Evolutionary conservation across 1,140 invertebrate genomes (phyloP).

Genomic region (Drosophila tristis): DNA sequence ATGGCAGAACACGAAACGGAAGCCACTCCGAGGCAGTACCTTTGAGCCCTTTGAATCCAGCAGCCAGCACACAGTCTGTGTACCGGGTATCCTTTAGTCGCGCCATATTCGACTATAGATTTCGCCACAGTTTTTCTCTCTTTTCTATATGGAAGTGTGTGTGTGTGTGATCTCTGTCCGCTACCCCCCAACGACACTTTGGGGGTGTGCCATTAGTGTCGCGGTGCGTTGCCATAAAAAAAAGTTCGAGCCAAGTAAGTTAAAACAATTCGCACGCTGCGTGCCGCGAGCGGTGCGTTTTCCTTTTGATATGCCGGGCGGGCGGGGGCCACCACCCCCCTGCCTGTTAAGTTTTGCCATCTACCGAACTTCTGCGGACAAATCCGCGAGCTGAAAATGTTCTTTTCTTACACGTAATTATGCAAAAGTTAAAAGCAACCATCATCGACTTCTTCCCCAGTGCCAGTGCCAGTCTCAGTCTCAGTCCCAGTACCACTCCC

Average conservation of each 20-base stretch:
- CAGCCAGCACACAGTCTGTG: no score
- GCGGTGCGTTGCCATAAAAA: constrained; percentile 52
- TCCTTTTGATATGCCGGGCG: constrained; percentile 15
- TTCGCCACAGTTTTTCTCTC: no score
- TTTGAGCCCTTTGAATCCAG: no score
- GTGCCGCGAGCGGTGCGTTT: constrained; percentile 28
- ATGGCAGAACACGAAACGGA: no score
- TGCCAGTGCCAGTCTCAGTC: background rate
- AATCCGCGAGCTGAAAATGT: constrained; percentile 18
- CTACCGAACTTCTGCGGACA: constrained; percentile 30
- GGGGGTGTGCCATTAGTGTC: constrained; percentile 62
- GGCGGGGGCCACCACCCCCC: no score
- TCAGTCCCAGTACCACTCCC: background rate
- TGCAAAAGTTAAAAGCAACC: constrained; percentile 73
- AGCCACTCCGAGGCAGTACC: no score
- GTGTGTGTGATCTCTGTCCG: background rate
- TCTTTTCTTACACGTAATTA: constrained; percentile 74
- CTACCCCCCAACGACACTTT: constrained; percentile 50
- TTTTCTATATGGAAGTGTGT: background rate
- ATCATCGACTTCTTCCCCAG: constrained; percentile 20
- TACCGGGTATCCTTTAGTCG: no score
- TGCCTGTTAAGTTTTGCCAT: constrained; percentile 41
- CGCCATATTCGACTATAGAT: no score
- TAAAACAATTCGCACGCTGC: constrained; percentile 58
- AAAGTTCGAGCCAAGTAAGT: constrained; percentile 60